A percentile compares a stretch with the other conserved stretches of the same genome.
Evolutionary conservation across 2,797 vertebrate species (phyloP).

Genomic region (Arctocebus calabarensis): DNA sequence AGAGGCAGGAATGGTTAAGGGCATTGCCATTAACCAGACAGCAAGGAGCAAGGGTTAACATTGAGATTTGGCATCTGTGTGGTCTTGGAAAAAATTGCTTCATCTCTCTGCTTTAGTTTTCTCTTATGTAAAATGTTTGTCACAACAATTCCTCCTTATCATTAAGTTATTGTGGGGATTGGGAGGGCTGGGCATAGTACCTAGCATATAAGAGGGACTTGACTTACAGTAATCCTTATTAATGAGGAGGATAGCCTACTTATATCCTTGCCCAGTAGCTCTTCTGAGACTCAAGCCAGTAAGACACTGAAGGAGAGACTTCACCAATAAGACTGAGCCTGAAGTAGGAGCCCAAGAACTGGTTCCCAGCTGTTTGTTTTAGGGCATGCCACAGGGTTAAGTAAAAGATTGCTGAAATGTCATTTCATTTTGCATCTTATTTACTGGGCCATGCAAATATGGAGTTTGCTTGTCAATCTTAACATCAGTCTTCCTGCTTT

Average conservation of each 20-base stretch:
- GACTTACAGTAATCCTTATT: neutral
- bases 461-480: neutral
- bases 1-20: neutral
- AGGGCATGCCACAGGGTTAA: neutral
- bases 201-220: neutral
- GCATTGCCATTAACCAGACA: neutral
- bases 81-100: slow-evolving; percentile 40
- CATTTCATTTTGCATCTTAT: neutral
- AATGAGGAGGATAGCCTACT: neutral
- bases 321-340: neutral
- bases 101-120: slow-evolving; percentile 30
- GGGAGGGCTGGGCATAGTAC: neutral
- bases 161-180: neutral
- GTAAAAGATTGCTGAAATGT: neutral
- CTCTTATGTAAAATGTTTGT: slow-evolving; percentile 40
- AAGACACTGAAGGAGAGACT: neutral
- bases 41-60: slow-evolving; percentile 23
- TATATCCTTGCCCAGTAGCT: neutral
- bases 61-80: neutral
- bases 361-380: neutral
- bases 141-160: neutral
- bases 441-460: neutral
- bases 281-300: neutral
- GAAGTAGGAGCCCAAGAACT: neutral
- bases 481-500: neutral